phyloP scores from a whole-genome alignment of 2,797 vertebrate genomes.

The Pangasius larnaudii region DNA sequence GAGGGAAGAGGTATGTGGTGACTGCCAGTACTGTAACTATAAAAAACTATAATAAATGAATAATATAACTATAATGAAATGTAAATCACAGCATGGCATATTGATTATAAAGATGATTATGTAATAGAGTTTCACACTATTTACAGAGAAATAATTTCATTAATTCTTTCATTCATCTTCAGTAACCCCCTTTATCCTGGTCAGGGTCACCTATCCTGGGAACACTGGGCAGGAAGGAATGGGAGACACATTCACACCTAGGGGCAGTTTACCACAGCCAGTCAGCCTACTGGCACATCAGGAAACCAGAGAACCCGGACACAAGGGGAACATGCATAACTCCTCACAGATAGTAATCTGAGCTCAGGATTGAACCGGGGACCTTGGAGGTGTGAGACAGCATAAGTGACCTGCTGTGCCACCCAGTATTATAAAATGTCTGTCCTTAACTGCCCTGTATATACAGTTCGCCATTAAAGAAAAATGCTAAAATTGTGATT shows the following conservation, averaged over 20 bases:
- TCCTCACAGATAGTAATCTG: background rate
- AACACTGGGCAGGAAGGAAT: background rate
- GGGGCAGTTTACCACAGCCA: background rate
- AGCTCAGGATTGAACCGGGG: background rate
- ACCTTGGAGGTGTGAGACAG: background rate
- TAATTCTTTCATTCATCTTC: background rate
- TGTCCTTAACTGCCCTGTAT: background rate
- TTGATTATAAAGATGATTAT: background rate
- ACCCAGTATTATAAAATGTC: background rate
- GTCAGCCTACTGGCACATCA: background rate
- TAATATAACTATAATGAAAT: background rate
- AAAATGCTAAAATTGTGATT: background rate
- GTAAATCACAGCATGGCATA: background rate
- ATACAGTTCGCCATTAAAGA: background rate
- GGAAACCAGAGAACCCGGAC: background rate
- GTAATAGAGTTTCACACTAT: background rate
- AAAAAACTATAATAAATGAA: background rate
- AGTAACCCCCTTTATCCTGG: background rate
- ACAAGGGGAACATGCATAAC: background rate
- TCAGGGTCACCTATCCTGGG: background rate
- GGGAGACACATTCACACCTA: background rate
- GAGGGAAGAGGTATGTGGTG: background rate
- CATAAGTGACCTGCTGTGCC: background rate
- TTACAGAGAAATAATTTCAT: background rate
- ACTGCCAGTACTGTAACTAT: background rate